Evolutionary conservation across 1,140 invertebrate genomes (phyloP), one percentile per base, ranked within the genome.

Genomic region (Tetramorium simillimum): DNA sequence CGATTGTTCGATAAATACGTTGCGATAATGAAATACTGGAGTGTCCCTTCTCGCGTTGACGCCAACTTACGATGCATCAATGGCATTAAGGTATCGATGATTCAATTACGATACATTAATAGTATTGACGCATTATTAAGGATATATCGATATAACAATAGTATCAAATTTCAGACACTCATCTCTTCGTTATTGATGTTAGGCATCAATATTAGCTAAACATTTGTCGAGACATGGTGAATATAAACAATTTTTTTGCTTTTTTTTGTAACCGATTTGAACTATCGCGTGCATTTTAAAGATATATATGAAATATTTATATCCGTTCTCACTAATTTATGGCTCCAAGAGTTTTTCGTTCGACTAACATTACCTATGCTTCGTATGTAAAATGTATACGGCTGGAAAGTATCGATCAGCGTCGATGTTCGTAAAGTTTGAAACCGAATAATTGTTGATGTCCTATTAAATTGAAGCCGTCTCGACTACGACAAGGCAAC

Each of bases 401-500:
- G 65, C 37, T 69, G 53, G 16, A 46, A 77, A 28, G 37, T 63
- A 77, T 63, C 18, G 75, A 40, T 49, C 40, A 24, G 21, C 14
- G 14, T 37, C 14, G 16, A 77, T n/a, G 56, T 24, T 43, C n/a
- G 60, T 69, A 14, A 70, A 70, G 63, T 70, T 70, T 21, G 46
- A 69, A 81, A 69, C 10, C 16, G 37, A 43, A 40, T 53, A 70
- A 72, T 40, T 40, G 43, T 43, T 51, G 12, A 3, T 53, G 49
- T 33, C 46, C 49, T 46, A 60, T 84, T 73, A 60, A 75, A 84
- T 60, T 60, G 43, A 60, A 28, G 7, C 40, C 24, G n/a, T 60
- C 37, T 6, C 28, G 78, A 14, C 63, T 58, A 16, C 18, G 62
- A 73, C 14, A 49, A 62, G 21, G 65, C 28, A 77, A 62, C 18